phyloP scores from a whole-genome alignment of 2,888 invertebrate genomes.

The Arrhopalites spinosus region DNA sequence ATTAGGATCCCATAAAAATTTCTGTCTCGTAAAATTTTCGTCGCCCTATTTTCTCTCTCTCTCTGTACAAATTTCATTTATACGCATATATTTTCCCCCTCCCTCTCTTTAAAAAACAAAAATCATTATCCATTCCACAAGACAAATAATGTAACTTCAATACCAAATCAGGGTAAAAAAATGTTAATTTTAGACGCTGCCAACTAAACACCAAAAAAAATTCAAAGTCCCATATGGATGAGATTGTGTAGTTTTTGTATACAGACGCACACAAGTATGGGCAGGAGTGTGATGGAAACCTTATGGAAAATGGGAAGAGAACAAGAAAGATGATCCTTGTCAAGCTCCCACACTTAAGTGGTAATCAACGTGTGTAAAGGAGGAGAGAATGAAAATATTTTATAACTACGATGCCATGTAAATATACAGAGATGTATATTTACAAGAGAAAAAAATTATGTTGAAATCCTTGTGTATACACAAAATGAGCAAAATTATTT shows the following conservation, averaged over 20 bases:
- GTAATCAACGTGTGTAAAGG: no score
- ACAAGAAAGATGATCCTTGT: not conserved
- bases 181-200: not conserved
- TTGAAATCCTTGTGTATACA: no score
- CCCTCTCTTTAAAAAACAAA: not conserved
- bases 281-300: not conserved
- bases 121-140: not conserved
- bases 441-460: not conserved
- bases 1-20: conserved; percentile 36
- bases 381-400: no score
- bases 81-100: not conserved
- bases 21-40: conserved; percentile 33
- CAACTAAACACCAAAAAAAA: not conserved
- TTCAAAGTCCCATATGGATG: not conserved
- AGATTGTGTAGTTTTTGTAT: no score
- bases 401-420: no score
- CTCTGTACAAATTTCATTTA: not conserved
- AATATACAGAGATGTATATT: not conserved
- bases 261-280: not conserved
- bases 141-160: no score
- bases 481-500: no score
- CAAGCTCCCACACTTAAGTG: not conserved
- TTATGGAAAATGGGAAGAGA: not conserved
- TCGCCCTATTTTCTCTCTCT: conserved; percentile 1
- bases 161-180: not conserved